A percentile compares a stretch with the other conserved stretches of the same genome.
Conservation (phyloP, 92 coral and sea anemone genomes). For the Parazoanthus swiftii region DNA sequence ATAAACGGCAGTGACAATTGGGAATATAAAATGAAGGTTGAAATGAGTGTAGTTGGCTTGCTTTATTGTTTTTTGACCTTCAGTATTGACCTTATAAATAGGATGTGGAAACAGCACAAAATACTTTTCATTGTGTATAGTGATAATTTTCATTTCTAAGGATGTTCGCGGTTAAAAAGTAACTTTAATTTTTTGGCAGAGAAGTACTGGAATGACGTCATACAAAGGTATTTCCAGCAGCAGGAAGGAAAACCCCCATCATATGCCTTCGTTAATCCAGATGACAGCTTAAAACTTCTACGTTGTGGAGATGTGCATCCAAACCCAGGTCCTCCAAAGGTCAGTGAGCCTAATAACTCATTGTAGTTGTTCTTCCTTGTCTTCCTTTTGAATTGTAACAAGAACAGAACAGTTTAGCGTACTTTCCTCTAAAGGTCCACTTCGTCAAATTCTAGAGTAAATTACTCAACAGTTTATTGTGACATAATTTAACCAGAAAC, state of each 20-base stretch:
- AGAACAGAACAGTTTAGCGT: background rate
- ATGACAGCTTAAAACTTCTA: slow-evolving; percentile 15
- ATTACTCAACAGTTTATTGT: background rate
- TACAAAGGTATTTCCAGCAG: slow-evolving; percentile 12
- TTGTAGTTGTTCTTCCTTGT: background rate
- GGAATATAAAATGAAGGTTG: background rate
- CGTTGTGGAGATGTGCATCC: slow-evolving; percentile 23
- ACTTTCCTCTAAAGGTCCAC: no score
- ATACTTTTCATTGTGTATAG: background rate
- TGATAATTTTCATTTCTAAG: background rate
- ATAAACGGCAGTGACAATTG: background rate
- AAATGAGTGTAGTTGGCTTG: no score
- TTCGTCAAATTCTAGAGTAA: background rate
- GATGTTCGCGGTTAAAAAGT: background rate
- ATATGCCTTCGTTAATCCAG: slow-evolving; percentile 3
- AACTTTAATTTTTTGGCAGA: slow-evolving; percentile 1
- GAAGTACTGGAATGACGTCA: slow-evolving; percentile 15
- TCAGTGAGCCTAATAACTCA: background rate
- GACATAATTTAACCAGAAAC: background rate
- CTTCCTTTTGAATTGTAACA: background rate
- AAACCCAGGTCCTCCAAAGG: slow-evolving; percentile 28
- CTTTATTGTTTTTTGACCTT: no score
- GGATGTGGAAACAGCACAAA: background rate
- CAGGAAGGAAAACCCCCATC: background rate
- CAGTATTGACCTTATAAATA: no score